Evolutionary conservation across 2,888 invertebrate genomes (phyloP), one percentile per base, ranked within the genome.

Genomic region (Aromia moschata): DNA sequence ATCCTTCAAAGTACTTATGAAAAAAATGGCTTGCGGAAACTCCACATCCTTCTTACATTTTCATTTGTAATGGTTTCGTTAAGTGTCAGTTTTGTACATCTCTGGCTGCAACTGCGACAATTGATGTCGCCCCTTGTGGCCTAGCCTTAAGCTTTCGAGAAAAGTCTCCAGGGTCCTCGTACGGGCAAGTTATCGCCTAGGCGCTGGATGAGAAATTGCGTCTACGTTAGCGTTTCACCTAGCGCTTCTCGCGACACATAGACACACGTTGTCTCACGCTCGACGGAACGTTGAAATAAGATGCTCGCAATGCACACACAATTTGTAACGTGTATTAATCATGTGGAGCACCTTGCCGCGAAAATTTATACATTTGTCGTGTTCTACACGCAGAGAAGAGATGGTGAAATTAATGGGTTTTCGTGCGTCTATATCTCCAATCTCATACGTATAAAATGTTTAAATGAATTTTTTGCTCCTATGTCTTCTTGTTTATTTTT

Each of bases 161-260:
- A 47, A 36, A 37, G 36, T 47, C 36, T 47, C 30, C 14, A 5
- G 47, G 15, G 47, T 36, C 30, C 47, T 17, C 9, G 36, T 40
- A 17, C 17, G 17, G 17, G 40, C 47, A 36, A 16, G 47, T 47
- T 47, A 47, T 47, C 36, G 47, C 37, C 36, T 36, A 47, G 36
- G 33, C 18, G 12, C 18, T 36, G 37, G 47, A 47, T 47, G 47
- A 47, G 47, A 47, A 47, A 47, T 47, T 33, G 37, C 11, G 16
- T 10, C 47, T 36, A 37, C 47, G 47, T 47, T 17, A 17, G 20
- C 47, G 20, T 18, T 47, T 47, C 37, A 47, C 36, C 47, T 20
- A 37, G 18, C 4, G 10, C 14, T 30, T 31, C 36, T 10, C 17
- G 40, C 40, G 17, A 15, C 40, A 2, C 17, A 18, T 17, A 40